phyloP scores from a whole-genome alignment of 2,888 invertebrate species.

The Drosophila meridiana region DNA sequence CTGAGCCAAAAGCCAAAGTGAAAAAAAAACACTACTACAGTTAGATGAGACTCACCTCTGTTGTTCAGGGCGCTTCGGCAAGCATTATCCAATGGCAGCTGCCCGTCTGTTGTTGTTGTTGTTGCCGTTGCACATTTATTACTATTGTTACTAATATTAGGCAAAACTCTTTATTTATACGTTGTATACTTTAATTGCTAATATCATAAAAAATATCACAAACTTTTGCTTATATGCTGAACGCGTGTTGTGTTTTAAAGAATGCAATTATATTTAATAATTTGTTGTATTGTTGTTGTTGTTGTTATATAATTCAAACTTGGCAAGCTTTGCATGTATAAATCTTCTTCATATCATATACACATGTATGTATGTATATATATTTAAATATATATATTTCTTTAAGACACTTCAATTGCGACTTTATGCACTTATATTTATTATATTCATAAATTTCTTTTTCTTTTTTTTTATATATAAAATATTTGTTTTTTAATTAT shows the following conservation, averaged over 20 bases:
- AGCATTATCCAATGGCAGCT: constrained; percentile 65
- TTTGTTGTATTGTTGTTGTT: constrained; percentile 35
- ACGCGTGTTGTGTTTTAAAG: constrained; percentile 46
- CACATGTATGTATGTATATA: constrained; percentile 23
- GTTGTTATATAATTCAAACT: constrained; percentile 29
- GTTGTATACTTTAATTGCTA: constrained; percentile 69
- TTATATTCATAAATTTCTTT: constrained; percentile 32
- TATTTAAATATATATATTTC: constrained; percentile 34
- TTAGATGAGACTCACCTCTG: constrained; percentile 55
- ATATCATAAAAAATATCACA: constrained; percentile 81
- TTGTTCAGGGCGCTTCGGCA: constrained; percentile 47
- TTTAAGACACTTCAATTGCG: constrained; percentile 81
- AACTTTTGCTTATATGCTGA: constrained; percentile 58
- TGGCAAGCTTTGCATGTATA: constrained; percentile 60
- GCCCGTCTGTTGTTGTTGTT: constrained; percentile 6
- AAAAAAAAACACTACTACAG: constrained; percentile 4
- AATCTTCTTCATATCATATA: constrained; percentile 16
- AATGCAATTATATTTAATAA: constrained; percentile 51
- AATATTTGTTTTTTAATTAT: constrained; percentile 33
- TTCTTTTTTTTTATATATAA: constrained; percentile 29
- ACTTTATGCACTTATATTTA: constrained; percentile 60
- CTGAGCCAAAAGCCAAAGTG: not conserved
- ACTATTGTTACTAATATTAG: constrained; percentile 31
- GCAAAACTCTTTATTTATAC: constrained; percentile 20
- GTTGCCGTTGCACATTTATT: constrained; percentile 54